Evolutionary conservation across 2,797 vertebrate genomes (phyloP).

Genomic region (Anguilla obscura): DNA sequence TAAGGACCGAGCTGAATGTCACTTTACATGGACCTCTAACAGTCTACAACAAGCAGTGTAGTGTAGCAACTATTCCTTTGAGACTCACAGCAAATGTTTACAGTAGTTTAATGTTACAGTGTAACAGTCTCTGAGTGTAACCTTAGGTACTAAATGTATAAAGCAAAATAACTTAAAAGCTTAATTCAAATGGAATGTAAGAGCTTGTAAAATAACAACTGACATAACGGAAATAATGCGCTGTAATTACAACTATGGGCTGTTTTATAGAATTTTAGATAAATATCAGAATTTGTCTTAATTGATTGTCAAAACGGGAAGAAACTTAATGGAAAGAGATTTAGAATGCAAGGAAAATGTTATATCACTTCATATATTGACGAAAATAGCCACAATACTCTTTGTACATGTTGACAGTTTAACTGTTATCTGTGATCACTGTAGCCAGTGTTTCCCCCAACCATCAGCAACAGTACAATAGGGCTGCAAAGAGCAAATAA

Average conservation of each 20-base stretch:
- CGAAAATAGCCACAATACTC: neutral
- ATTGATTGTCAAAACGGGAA: neutral
- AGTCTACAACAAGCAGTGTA: neutral
- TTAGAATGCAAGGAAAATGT: neutral
- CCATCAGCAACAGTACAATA: neutral
- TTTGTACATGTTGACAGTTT: neutral
- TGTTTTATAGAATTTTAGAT: neutral
- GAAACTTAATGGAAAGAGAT: neutral
- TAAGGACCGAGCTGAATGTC: neutral
- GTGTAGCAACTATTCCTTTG: neutral
- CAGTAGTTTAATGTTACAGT: neutral
- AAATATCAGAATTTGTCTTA: neutral
- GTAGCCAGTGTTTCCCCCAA: neutral
- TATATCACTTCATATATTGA: neutral
- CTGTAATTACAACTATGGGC: neutral
- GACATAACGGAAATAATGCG: neutral
- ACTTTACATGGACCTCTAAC: neutral
- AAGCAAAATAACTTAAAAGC: neutral
- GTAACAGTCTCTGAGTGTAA: neutral
- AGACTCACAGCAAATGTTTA: neutral
- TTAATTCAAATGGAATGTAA: neutral
- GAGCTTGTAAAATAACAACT: neutral
- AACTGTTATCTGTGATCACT: neutral
- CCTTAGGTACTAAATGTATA: neutral
- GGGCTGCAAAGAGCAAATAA: neutral